Percentiles rank a stretch among this genome's conserved stretches.
These are phyloP conservation scores for Bambusicola thoracicus DNA, from an alignment of 2,113 vertebrate species.

Conservation along the genomic window DNA sequence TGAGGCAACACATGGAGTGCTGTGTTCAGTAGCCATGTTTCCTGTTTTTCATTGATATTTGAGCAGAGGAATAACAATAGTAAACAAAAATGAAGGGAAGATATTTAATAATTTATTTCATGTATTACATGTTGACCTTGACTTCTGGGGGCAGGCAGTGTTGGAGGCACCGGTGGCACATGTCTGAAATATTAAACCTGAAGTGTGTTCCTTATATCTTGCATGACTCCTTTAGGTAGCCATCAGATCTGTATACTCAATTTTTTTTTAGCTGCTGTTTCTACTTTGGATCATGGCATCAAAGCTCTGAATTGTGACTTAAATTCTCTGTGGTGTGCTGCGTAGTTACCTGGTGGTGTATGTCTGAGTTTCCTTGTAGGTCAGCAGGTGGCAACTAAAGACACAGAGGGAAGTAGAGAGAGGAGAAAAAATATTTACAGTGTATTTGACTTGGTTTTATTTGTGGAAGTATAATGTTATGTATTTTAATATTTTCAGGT, in stretches of 20 bases:
- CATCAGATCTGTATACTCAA: neutral
- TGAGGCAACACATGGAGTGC: neutral
- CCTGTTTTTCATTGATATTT: neutral
- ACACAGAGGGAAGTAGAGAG: neutral
- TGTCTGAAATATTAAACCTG: neutral
- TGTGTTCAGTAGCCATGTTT: neutral
- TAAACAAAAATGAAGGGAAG: accelerated
- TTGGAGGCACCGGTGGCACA: neutral
- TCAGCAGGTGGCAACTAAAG: neutral
- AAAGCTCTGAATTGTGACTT: neutral
- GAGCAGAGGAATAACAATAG: neutral
- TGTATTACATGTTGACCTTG: neutral
- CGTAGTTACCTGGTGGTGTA: neutral
- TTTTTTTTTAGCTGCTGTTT: neutral
- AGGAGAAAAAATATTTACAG: neutral
- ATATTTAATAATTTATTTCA: neutral
- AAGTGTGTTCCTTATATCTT: neutral
- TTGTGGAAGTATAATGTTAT: neutral
- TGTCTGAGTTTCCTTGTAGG: neutral
- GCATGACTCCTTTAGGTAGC: neutral
- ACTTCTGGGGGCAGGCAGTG: neutral
- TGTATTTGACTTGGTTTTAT: neutral
- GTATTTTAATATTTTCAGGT: conserved; percentile 68
- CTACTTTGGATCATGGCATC: neutral
- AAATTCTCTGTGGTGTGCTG: neutral